Evolutionary conservation across 1,140 invertebrate species (phyloP).

Genomic region (Drosophila auraria): DNA sequence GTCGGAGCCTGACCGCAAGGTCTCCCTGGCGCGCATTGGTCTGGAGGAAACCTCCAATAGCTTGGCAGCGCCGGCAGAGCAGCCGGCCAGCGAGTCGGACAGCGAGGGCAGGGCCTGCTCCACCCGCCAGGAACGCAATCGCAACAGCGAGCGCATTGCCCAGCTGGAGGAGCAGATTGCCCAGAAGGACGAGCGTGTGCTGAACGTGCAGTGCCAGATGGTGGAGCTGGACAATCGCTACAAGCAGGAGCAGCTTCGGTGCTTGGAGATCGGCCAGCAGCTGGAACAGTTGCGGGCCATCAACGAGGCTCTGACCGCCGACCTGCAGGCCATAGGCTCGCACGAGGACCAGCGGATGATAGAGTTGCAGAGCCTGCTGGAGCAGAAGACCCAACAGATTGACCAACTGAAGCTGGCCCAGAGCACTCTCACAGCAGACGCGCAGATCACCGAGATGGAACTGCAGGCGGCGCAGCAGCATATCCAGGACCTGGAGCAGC

Average conservation of each 20-base stretch:
- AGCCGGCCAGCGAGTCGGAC: conserved; percentile 73
- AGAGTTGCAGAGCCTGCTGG: conserved; percentile 49
- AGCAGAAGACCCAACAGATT: conserved; percentile 55
- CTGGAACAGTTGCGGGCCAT: conserved; percentile 58
- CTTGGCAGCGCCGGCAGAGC: conserved; percentile 20
- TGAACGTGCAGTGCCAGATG: conserved; percentile 84
- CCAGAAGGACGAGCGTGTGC: conserved; percentile 85
- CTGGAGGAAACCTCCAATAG: conserved; percentile 85
- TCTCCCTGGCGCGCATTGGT: conserved; percentile 92
- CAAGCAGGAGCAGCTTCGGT: conserved; percentile 85
- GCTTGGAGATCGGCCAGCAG: conserved; percentile 77
- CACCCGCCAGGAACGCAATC: conserved; percentile 54
- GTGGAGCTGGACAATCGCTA: conserved; percentile 82
- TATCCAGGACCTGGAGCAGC: conserved; percentile 66
- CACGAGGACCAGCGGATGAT: conserved; percentile 57
- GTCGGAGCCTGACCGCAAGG: conserved; percentile 93
- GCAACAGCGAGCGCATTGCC: conserved; percentile 85
- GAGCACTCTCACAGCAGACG: conserved; percentile 75
- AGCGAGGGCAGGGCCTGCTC: conserved; percentile 59
- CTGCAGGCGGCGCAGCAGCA: conserved; percentile 73
- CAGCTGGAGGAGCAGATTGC: conserved; percentile 86
- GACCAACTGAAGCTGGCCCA: conserved; percentile 70
- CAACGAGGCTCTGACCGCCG: conserved; percentile 76
- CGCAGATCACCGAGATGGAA: conserved; percentile 82
- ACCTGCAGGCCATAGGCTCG: conserved; percentile 67